Evolutionary conservation across 2,888 invertebrate genomes (phyloP).

Genomic region (Trilocha varians): DNA sequence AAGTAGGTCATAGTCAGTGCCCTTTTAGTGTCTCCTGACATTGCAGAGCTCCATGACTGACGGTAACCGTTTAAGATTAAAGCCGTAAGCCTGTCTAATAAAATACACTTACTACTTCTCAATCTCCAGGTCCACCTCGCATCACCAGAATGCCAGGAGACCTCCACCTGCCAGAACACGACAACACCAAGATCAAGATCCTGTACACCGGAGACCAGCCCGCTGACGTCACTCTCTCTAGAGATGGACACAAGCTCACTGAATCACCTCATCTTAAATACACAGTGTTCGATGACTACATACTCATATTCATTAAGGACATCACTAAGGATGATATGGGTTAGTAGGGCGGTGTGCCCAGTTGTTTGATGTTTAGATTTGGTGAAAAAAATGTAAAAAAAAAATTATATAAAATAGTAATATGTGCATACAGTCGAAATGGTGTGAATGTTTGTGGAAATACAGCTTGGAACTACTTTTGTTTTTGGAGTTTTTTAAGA

Average conservation of each 20-base stretch:
- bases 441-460: no score
- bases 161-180: slow-evolving; percentile 91
- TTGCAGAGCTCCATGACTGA: no score
- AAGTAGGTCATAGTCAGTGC: no score
- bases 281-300: slow-evolving; percentile 97
- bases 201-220: slow-evolving; percentile 98
- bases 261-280: slow-evolving; percentile 86
- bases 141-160: slow-evolving; percentile 93
- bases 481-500: no score
- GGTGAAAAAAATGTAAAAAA: not conserved
- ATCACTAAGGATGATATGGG: slow-evolving; percentile 93
- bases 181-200: slow-evolving; percentile 98
- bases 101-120: no score
- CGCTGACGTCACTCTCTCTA: slow-evolving; percentile 87
- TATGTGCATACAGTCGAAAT: no score
- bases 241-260: slow-evolving; percentile 84
- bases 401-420: no score
- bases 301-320: slow-evolving; percentile 95
- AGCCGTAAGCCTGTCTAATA: no score
- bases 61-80: no score
- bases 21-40: no score
- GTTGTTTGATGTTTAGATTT: not conserved
- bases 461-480: no score
- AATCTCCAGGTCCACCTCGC: slow-evolving; percentile 84
- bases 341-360: no score